These are phyloP conservation scores for Thripadectes ignobilis DNA, from an alignment of 2,797 vertebrate genomes.

Conservation along the genomic window DNA sequence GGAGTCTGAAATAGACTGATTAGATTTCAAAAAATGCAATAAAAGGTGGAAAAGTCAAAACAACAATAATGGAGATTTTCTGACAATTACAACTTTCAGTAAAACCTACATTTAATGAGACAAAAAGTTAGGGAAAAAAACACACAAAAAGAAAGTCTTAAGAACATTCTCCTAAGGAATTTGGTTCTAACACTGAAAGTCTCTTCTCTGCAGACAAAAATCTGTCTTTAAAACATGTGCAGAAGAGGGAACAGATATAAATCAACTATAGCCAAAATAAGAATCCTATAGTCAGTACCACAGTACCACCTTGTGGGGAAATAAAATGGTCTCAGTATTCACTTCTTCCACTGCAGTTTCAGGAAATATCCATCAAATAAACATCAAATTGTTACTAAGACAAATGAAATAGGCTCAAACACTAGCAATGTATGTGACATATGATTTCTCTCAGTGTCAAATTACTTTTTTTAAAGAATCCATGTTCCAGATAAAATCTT, in stretches of 20 bases:
- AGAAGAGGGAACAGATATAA: constrained; percentile 52
- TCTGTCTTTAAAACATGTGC: constrained; percentile 57
- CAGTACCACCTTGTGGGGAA: constrained; percentile 80
- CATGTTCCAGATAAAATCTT: constrained; percentile 41
- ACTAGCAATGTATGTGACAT: neutral
- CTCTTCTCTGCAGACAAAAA: constrained; percentile 56
- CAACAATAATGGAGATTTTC: neutral
- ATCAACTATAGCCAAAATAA: neutral
- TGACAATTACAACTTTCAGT: neutral
- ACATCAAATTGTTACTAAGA: neutral
- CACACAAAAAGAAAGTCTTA: neutral
- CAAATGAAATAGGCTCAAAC: neutral
- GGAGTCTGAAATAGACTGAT: constrained; percentile 31
- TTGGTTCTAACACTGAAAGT: constrained; percentile 48
- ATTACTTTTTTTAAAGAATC: constrained; percentile 42
- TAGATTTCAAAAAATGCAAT: neutral
- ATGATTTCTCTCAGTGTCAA: neutral
- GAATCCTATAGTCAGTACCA: constrained; percentile 67
- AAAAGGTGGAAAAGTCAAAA: neutral
- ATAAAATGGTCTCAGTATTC: neutral
- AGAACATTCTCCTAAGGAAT: constrained; percentile 14
- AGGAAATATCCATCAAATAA: constrained; percentile 22
- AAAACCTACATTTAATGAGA: neutral
- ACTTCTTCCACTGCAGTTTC: neutral
- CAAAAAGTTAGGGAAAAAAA: neutral